These are phyloP conservation scores for Oligia fasciuncula DNA, from an alignment of 2,888 invertebrate genomes.

Conservation along the genomic window DNA sequence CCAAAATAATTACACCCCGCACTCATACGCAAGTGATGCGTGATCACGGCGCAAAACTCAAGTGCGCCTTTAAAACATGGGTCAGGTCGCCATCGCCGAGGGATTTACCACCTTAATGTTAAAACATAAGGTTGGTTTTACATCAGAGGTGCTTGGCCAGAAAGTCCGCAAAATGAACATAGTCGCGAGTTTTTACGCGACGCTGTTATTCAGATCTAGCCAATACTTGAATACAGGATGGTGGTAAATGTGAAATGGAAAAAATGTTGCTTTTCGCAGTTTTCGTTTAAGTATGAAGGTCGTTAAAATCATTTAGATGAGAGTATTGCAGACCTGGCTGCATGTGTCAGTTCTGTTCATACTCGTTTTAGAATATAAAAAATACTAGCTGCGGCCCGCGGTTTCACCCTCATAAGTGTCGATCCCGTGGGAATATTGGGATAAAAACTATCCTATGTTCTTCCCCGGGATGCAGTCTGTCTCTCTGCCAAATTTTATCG, in stretches of 20 bases:
- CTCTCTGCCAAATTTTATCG: too few relatives aligned
- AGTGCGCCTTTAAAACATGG: conserved; percentile 79
- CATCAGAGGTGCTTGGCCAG: conserved; percentile 58
- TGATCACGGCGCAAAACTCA: conserved; percentile 82
- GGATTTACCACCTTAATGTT: conserved; percentile 63
- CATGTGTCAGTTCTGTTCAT: not conserved
- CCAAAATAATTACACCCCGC: conserved; percentile 79
- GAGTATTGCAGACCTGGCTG: not conserved
- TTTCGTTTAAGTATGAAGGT: conserved; percentile 19
- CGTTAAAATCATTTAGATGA: conserved; percentile 7
- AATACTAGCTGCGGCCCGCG: too few relatives aligned
- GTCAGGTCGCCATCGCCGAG: conserved; percentile 46
- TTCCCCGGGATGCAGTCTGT: too few relatives aligned
- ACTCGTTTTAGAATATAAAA: not conserved
- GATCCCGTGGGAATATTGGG: too few relatives aligned
- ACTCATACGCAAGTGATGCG: conserved; percentile 85
- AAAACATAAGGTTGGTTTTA: conserved; percentile 59
- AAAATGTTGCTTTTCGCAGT: not conserved
- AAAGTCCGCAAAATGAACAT: conserved; percentile 86
- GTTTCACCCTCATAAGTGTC: too few relatives aligned
- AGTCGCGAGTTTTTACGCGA: conserved; percentile 85
- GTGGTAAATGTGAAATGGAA: conserved; percentile 23
- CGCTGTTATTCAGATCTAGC: conserved; percentile 85
- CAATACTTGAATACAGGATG: conserved; percentile 84
- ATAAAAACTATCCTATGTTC: too few relatives aligned